phyloP scores from a whole-genome alignment of 2,888 invertebrate species.

The Drosophila mayaguana region DNA sequence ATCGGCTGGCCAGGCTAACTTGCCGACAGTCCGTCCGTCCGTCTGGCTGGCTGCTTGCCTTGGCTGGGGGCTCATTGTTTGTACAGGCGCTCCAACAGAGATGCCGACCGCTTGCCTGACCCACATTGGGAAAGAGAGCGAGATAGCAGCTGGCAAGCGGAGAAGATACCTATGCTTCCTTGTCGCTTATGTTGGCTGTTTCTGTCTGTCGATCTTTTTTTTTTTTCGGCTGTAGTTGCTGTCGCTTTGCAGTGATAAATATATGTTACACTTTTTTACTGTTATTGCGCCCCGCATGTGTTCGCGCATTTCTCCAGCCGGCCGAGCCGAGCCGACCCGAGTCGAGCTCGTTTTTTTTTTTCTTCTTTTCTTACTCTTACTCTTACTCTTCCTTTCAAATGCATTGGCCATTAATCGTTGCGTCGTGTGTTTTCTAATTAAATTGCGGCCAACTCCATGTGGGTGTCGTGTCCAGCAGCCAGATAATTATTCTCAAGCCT shows the following conservation, averaged over 20 bases:
- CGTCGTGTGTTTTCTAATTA: conserved; percentile 73
- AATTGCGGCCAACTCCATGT: conserved; percentile 74
- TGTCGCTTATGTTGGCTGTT: conserved; percentile 37
- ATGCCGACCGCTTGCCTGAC: conserved; percentile 55
- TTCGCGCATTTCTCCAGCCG: conserved; percentile 68
- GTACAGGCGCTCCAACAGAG: conserved; percentile 61
- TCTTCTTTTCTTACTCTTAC: neutral
- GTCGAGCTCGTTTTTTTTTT: too few relatives aligned
- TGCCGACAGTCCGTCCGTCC: conserved; percentile 22
- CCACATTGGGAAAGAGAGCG: conserved; percentile 40
- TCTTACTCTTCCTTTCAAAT: conserved; percentile 73
- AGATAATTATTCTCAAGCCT: conserved; percentile 53
- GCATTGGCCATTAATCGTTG: conserved; percentile 75
- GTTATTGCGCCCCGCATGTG: conserved; percentile 78
- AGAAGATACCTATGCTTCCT: conserved; percentile 48
- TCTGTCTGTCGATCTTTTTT: too few relatives aligned
- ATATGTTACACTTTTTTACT: conserved; percentile 80
- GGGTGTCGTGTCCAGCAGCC: conserved; percentile 51
- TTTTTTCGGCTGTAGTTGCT: conserved; percentile 2
- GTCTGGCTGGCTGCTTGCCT: conserved; percentile 8
- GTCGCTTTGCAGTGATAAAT: conserved; percentile 77
- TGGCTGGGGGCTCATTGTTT: conserved; percentile 58
- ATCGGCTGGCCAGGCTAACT: conserved; percentile 22
- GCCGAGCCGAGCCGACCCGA: neutral
- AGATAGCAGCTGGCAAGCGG: conserved; percentile 8